Base-by-base conservation (phyloP, 2,113 vertebrate genomes). In the Smithornis capensis region DNA sequence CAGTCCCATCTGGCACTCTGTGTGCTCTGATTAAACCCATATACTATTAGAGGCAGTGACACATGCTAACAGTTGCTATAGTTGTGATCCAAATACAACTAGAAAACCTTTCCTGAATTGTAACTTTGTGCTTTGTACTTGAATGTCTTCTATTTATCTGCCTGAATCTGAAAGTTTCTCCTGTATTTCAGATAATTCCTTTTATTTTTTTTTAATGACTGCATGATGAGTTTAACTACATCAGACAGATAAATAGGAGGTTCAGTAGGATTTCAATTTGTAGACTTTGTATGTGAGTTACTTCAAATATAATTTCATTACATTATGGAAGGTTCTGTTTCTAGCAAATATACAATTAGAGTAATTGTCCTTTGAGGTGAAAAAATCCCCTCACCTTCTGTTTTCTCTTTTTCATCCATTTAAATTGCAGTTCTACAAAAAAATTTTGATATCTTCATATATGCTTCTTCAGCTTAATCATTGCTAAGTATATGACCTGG, bases 1-100 rank as follows among this genome's bases (percentile, higher is more conserved):
- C 63, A 88, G 90, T 63, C 78, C 94, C 91, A 95, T 92, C 95
- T 96, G 95, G 84, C 65, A 59, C 79, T 74, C 45, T 91, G 3
- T 81, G 69, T 44, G 85, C 73, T 92, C 56, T 84, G 64, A 90
- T 96, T 95, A 87, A 97, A 90, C 73, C 68, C 73, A 75, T 81
- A 86, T 73, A 93, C 83, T 47, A 83, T 87, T 88, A 95, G 89
- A 85, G 55, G 45, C 78, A 87, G 45, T 38, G 70, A 83, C 91
- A 94, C 95, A 83, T 77, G 78, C 38, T 88, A 91, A 76, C 89
- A 90, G 50, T 90, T 90, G 68, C 52, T 90, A 6, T 52, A 82
- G 45, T 52, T 95, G 55, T 69, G 53, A 77, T 95, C 67, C 90
- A 94, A 91, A 73, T 55, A 27, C 47, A 88, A 56, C 50, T 35